Percentiles rank a stretch among this genome's conserved stretches.
Evolutionary conservation across 1,140 invertebrate genomes (phyloP).

Genomic region (Babylonia areolata): DNA sequence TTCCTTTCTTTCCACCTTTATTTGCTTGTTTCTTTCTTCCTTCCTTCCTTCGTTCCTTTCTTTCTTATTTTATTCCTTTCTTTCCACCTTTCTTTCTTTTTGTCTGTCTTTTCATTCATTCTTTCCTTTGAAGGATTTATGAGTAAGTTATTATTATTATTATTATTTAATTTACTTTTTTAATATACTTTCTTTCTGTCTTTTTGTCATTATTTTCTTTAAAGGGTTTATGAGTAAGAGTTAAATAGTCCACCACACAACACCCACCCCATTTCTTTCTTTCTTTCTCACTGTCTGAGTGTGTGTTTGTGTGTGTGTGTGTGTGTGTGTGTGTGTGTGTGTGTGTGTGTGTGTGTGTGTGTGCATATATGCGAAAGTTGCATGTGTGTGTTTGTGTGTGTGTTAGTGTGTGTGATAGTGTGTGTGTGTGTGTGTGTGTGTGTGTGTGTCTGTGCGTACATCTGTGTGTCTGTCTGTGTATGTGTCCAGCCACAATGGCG

Average conservation of each 20-base stretch:
- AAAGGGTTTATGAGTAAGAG: neutral
- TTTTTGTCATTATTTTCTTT: neutral
- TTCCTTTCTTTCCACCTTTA: too few relatives aligned
- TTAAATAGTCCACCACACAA: too few relatives aligned
- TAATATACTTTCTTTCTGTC: neutral
- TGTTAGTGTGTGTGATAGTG: conserved; percentile 13
- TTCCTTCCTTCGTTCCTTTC: neutral
- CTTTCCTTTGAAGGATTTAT: neutral
- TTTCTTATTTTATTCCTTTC: neutral
- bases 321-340: conserved; percentile 15
- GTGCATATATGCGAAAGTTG: neutral
- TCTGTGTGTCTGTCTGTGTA: neutral
- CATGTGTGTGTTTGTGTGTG: conserved; percentile 13
- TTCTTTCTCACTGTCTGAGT: conserved; percentile 1
- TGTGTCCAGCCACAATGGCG: neutral
- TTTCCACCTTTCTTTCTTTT: neutral
- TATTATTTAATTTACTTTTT: too few relatives aligned
- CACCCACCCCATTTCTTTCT: neutral
- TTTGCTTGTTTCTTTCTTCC: too few relatives aligned
- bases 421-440: conserved; percentile 19
- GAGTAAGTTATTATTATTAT: too few relatives aligned
- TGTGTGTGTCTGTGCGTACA: conserved; percentile 2
- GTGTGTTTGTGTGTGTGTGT: conserved; percentile 21
- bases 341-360: conserved; percentile 7
- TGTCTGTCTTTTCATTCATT: neutral